Conservation (phyloP, 2,888 invertebrate genomes). For the Aplocera efformata region DNA sequence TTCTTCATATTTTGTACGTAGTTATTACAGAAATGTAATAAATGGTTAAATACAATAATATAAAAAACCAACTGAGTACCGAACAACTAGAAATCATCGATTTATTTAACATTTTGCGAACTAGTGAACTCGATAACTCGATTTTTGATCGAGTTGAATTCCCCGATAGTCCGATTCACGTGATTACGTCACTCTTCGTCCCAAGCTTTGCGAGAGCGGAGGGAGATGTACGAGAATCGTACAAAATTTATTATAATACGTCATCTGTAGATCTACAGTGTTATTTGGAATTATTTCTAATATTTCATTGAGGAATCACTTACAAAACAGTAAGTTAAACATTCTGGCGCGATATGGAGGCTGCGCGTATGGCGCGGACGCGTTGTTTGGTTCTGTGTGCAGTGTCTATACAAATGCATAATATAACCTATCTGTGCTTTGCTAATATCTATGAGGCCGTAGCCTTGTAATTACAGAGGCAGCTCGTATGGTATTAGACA, state of each 20-base stretch:
- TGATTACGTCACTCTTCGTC: slow-evolving; percentile 57
- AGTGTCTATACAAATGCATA: slow-evolving; percentile 75
- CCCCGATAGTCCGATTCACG: slow-evolving; percentile 29
- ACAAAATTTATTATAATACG: slow-evolving; percentile 70
- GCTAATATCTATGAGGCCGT: slow-evolving; percentile 68
- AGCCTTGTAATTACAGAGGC: slow-evolving; percentile 68
- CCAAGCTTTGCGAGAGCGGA: slow-evolving; percentile 64
- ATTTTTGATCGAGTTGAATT: not conserved
- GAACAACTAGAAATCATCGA: slow-evolving; percentile 5
- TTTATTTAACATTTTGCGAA: not conserved
- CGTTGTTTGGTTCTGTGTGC: slow-evolving; percentile 70
- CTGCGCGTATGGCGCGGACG: slow-evolving; percentile 47
- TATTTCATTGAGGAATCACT: slow-evolving; percentile 44
- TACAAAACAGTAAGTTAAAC: slow-evolving; percentile 64
- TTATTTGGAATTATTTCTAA: slow-evolving; percentile 46
- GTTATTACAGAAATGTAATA: no score
- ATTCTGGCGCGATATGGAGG: slow-evolving; percentile 32
- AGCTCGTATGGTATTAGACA: slow-evolving; percentile 53
- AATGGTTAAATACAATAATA: no score
- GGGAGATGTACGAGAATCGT: slow-evolving; percentile 68
- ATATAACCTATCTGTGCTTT: slow-evolving; percentile 74
- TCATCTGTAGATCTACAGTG: slow-evolving; percentile 64
- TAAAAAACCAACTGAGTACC: no score
- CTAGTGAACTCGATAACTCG: slow-evolving; percentile 13
- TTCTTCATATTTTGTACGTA: no score